Base-by-base conservation (phyloP, 2,113 vertebrate genomes). In the Papio anubis region DNA sequence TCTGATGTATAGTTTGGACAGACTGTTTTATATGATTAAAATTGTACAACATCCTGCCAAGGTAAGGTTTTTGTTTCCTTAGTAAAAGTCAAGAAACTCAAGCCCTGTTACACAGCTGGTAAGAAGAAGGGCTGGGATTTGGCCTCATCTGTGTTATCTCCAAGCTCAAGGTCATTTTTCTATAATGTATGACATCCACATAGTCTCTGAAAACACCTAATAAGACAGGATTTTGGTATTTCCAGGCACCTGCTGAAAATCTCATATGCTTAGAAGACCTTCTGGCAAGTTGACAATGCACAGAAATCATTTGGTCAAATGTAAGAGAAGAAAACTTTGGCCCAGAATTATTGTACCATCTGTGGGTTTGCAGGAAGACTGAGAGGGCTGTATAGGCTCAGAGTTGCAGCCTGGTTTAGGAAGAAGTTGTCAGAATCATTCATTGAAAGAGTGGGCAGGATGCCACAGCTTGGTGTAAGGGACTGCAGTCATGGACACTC, bases 291-390 rank as follows among this genome's bases (percentile, higher is more conserved):
- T 27, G 66, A n/a, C 38, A 23, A 50, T 9, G 20, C 6, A 4
- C 21, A 80, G 18, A 25, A 59, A 35, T 1, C 17, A 30, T 48
- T 23, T 4, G 35, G 27, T n/a, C 17, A 38, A 5, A 32, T n/a
- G 38, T 1, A 20, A 25, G 55, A 27, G 78, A 50, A 20, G 27
- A 52, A 27, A 6, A 9, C 18, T 21, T 3, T 45, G 23, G 30
- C 48, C 25, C 12, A 4, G 18, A 64, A 13, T 35, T 2, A 35
- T 0, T 0, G 2, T 6, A 35, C 12, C 40, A 3, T 12, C 5
- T 35, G 0, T 6, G 21, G 2, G 1, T 35, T 25, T 59, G 23
- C 1, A 55, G 75, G 21, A 57, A 35, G 40, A 17, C 16, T 6
- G 6, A 50, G 76, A 83, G 43, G 52, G 11, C 18, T 1, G 30